These are phyloP conservation scores for Telmatherina bonti DNA, from an alignment of 2,797 vertebrate genomes.

Conservation along the genomic window DNA sequence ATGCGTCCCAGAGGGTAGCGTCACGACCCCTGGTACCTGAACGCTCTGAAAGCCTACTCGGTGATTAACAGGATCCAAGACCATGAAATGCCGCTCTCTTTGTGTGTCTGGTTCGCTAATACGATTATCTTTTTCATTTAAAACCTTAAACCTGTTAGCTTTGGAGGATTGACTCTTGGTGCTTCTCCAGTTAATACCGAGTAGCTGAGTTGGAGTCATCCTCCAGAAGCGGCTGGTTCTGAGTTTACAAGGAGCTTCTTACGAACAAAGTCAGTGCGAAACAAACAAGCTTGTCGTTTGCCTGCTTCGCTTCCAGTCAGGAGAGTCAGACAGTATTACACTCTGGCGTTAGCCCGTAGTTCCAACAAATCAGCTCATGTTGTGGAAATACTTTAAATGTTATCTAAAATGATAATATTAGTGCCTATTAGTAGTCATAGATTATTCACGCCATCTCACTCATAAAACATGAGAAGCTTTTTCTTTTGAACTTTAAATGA, in stretches of 20 bases:
- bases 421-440: too few relatives aligned
- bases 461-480: neutral
- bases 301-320: constrained; percentile 2
- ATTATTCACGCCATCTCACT: too few relatives aligned
- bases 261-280: neutral
- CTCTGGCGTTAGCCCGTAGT: constrained; percentile 15
- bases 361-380: neutral
- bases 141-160: constrained; percentile 84
- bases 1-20: constrained; percentile 47
- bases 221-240: constrained; percentile 34
- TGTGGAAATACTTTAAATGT: constrained; percentile 20
- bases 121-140: constrained; percentile 82
- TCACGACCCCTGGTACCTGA: constrained; percentile 61
- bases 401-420: constrained; percentile 5
- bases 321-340: constrained; percentile 1
- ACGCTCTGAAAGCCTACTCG: constrained; percentile 62
- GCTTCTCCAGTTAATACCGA: constrained; percentile 73
- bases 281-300: neutral
- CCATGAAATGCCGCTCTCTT: constrained; percentile 70
- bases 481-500: constrained; percentile 24
- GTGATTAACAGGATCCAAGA: constrained; percentile 74
- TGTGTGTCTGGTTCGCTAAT: constrained; percentile 75
- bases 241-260: constrained; percentile 12
- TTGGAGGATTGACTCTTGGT: constrained; percentile 80
- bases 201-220: constrained; percentile 69